These are phyloP conservation scores for Melanocharis versteri DNA, from an alignment of 2,113 vertebrate species.

Conservation along the genomic window DNA sequence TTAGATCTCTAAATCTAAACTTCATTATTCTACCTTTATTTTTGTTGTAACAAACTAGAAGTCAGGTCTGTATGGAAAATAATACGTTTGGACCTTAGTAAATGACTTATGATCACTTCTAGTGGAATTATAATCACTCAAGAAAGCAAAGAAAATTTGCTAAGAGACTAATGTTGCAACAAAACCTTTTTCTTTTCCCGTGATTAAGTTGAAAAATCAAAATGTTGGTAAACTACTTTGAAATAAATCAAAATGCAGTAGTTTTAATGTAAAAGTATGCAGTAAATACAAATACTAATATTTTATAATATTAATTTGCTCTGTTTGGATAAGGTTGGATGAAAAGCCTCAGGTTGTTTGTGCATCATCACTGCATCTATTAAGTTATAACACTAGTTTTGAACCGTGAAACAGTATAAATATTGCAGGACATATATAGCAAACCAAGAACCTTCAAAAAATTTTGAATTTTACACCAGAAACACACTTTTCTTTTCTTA, in stretches of 20 bases:
- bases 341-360: not conserved
- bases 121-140: not conserved
- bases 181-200: not conserved
- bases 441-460: not conserved
- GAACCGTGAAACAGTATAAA: not conserved
- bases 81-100: not conserved
- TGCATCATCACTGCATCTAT: not conserved
- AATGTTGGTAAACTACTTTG: not conserved
- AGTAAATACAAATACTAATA: not conserved
- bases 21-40: not conserved
- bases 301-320: not conserved
- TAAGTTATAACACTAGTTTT: not conserved
- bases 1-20: not conserved
- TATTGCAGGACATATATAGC: not conserved
- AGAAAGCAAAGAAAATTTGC: not conserved
- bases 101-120: not conserved
- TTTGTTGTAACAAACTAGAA: not conserved
- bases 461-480: not conserved
- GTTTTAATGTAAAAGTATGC: not conserved
- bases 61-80: not conserved
- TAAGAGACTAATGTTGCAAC: not conserved
- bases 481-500: not conserved
- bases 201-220: not conserved
- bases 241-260: not conserved
- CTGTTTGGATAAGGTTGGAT: not conserved